Conservation (phyloP, 1,140 invertebrate species). For the Drosophila sp. region DNA sequence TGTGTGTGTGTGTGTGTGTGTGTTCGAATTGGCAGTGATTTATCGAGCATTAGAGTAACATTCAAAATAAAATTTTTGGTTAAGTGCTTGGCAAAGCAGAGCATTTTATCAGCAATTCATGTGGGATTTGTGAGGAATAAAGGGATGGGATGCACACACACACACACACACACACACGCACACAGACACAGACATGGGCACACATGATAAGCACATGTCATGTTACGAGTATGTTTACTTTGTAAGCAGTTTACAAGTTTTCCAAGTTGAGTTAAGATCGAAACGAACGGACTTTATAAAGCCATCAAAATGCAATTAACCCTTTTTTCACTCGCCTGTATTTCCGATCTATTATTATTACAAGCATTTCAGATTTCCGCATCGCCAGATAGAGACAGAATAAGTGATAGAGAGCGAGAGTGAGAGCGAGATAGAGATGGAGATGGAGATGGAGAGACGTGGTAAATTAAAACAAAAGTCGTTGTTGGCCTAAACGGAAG, state of each 20-base stretch:
- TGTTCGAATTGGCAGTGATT: constrained; percentile 56
- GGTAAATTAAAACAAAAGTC: constrained; percentile 78
- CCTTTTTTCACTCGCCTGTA: constrained; percentile 49
- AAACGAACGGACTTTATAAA: constrained; percentile 58
- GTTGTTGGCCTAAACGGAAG: constrained; percentile 71
- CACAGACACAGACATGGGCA: constrained; percentile 6
- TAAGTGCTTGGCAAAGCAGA: constrained; percentile 77
- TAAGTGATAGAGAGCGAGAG: background rate
- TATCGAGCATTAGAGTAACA: constrained; percentile 79
- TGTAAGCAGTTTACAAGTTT: constrained; percentile 4
- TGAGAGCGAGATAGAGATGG: background rate
- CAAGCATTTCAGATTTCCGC: constrained; percentile 66
- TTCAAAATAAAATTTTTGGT: constrained; percentile 78
- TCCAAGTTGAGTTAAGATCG: constrained; percentile 26
- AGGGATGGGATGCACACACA: constrained; percentile 10
- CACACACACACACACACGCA: background rate
- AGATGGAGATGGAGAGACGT: constrained; percentile 22
- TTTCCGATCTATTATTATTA: constrained; percentile 75
- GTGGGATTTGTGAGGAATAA: constrained; percentile 53
- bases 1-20: constrained; percentile 28
- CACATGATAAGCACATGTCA: constrained; percentile 18
- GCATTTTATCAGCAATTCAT: constrained; percentile 76
- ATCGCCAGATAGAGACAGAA: background rate
- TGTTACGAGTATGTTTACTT: constrained; percentile 20
- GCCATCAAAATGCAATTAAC: constrained; percentile 78